Base-by-base conservation (phyloP, 2,888 invertebrate genomes). In the Dromius quadrimaculatus region DNA sequence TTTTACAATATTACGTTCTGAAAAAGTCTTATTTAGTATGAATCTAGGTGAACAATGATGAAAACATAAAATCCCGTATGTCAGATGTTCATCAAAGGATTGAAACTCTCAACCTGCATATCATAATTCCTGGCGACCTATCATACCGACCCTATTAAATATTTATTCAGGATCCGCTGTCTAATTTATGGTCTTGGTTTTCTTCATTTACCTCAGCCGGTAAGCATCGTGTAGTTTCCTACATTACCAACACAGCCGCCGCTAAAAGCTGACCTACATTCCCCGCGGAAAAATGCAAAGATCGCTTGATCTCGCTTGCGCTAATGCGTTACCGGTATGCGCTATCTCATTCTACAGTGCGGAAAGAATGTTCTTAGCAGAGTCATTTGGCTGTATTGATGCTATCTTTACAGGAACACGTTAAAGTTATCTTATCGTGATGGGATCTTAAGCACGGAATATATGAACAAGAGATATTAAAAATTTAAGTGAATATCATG, bases 201-300 rank as follows among this genome's bases (percentile, higher is more conserved):
- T 63, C 63, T 63, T 63, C 63, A 63, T 63, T 63, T 63, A 63
- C 63, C 63, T 63, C 63, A 23, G 63, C 63, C 20, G 59, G 59
- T 59, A 38, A 59, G 59, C 59, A 38, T 59, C 59, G 59, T 36
- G 59, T 34, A 34, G 36, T 38, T 59, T 59, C 38, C 59, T 17
- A 22, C 59, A 38, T 59, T 34, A 36, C 59, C 36, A 36, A 59
- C 50, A 54, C 28, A 54, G 50, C 50, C 50, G 13, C 50, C 50
- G 50, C 50, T 54, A 54, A 54, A 54, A 54, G 59, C 38, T 59
- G 59, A 59, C 59, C 59, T 38, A 59, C 36, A 59, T 59, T 59
- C 15, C 22, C 36, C 47, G 15, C 19, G 59, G 59, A 38, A 38
- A 59, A 59, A 59, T 59, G 59, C 59, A 59, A 59, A 59, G 36